Base-by-base conservation (phyloP, 1,140 invertebrate genomes). In the Homarus americanus region DNA sequence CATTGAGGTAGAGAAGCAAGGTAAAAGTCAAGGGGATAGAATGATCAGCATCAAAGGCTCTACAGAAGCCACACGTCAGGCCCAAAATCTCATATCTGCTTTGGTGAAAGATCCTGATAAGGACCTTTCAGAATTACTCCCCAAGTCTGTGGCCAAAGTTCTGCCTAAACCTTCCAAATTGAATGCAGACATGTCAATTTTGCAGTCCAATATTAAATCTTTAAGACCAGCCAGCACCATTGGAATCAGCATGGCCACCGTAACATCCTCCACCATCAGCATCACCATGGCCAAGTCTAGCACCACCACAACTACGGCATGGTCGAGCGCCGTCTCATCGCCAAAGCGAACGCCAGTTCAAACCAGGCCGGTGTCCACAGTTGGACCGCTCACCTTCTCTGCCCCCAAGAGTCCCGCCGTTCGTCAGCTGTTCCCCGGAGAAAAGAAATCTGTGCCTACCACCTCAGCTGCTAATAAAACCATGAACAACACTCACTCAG, bases 1-100 rank as follows among this genome's bases (percentile, higher is more conserved):
- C 94, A 99, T 99, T 93, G 98, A 99, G 95, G 98, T 99, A 1
- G 98, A 99, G 94, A 99, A 99, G 94, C 98, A 98, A 94, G 97
- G 96, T 93, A 99, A 99, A 95, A 97, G 97, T 17, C 97, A 98
- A 94, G 97, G 97, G 41, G 98, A 99, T 94, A 95, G 98, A 93
- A 97, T 97, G 93, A 98, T 99, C 89, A 98, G 98, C 20, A 99
- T 99, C 93, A 98, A 98, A 86, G 95, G 95, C 79, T 95, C 94
- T 85, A 94, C 94, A 24, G 95, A 95, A 86, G 94, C 94, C 9
- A 95, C 95, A 3, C 93, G 94, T 78, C 94, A 94, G 87, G 95
- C 95, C 24, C 97, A 97, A 94, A 95, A 95, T 95, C 66, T 92
- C 24, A 92, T 93, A 40, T 94, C 93, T 76, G 93, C 94, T 41